A percentile compares a stretch with the other conserved stretches of the same genome.
phyloP scores from a whole-genome alignment of 2,888 invertebrate genomes.

The Busseola fusca region DNA sequence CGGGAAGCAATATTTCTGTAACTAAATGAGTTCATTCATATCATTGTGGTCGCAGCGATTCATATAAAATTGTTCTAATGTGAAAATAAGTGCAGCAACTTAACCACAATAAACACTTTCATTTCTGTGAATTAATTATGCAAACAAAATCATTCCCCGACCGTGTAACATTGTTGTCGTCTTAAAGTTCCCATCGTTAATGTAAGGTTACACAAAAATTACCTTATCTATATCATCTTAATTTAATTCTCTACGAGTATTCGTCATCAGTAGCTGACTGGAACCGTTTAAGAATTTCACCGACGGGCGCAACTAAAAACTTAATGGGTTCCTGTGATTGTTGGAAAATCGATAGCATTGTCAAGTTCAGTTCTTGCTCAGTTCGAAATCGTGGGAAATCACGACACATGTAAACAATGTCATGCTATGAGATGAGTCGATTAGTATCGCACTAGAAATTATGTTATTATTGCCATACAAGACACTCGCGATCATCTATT shows the following conservation, averaged over 20 bases:
- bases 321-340: slow-evolving; percentile 64
- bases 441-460: slow-evolving; percentile 64
- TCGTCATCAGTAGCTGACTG: slow-evolving; percentile 38
- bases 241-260: slow-evolving; percentile 51
- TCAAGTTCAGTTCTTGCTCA: slow-evolving; percentile 69
- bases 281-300: slow-evolving; percentile 56
- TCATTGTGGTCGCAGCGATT: slow-evolving; percentile 29
- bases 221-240: slow-evolving; percentile 58
- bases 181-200: slow-evolving; percentile 69
- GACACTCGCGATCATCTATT: slow-evolving; percentile 36
- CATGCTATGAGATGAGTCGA: slow-evolving; percentile 58
- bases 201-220: slow-evolving; percentile 57
- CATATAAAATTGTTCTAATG: slow-evolving; percentile 58
- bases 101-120: slow-evolving; percentile 67
- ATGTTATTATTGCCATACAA: slow-evolving; percentile 44
- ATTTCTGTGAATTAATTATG: slow-evolving; percentile 68
- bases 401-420: slow-evolving; percentile 69
- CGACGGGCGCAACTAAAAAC: slow-evolving; percentile 62
- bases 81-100: slow-evolving; percentile 61
- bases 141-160: slow-evolving; percentile 59
- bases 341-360: slow-evolving; percentile 72
- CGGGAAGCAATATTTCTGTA: slow-evolving; percentile 21
- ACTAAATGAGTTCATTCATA: slow-evolving; percentile 39
- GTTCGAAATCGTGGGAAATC: slow-evolving; percentile 82
- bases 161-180: slow-evolving; percentile 55